phyloP scores from a whole-genome alignment of 1,140 invertebrate species.

The Microplitis demolitor region DNA sequence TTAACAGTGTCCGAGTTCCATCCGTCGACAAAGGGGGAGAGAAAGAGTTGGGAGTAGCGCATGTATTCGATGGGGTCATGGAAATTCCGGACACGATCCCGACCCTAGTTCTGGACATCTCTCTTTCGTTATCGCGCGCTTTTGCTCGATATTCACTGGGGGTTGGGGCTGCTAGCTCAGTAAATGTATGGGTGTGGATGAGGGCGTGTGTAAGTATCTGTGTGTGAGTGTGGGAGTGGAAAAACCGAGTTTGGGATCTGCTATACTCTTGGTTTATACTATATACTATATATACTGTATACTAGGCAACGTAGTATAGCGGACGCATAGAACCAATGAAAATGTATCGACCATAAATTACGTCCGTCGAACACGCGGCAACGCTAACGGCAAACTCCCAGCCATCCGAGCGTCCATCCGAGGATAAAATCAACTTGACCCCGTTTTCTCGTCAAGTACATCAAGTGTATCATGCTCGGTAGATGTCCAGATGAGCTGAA shows the following conservation, averaged over 20 bases:
- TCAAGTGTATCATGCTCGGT: background rate
- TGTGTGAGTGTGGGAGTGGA: background rate
- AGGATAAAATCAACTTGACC: slow-evolving; percentile 53
- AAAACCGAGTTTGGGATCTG: background rate
- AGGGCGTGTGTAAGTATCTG: background rate
- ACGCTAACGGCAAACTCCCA: background rate
- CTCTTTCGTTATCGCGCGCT: slow-evolving; percentile 23
- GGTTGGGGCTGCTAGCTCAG: background rate
- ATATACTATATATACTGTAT: background rate
- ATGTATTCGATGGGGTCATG: slow-evolving; percentile 6
- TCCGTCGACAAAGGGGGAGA: background rate
- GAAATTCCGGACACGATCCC: slow-evolving; percentile 22
- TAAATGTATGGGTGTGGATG: background rate
- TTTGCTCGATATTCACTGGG: slow-evolving; percentile 25
- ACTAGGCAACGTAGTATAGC: too few relatives aligned
- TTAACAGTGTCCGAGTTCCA: slow-evolving; percentile 11
- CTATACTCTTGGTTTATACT: background rate
- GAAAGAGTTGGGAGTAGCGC: background rate
- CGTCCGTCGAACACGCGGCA: slow-evolving; percentile 34
- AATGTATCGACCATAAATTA: slow-evolving; percentile 49
- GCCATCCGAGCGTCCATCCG: slow-evolving; percentile 9
- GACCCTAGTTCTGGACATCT: slow-evolving; percentile 19
- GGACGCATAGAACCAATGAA: slow-evolving; percentile 17
- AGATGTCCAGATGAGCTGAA: background rate
- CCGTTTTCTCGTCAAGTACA: slow-evolving; percentile 32